Base-by-base conservation (phyloP, 1,140 invertebrate genomes). In the Cotesia vestalis region DNA sequence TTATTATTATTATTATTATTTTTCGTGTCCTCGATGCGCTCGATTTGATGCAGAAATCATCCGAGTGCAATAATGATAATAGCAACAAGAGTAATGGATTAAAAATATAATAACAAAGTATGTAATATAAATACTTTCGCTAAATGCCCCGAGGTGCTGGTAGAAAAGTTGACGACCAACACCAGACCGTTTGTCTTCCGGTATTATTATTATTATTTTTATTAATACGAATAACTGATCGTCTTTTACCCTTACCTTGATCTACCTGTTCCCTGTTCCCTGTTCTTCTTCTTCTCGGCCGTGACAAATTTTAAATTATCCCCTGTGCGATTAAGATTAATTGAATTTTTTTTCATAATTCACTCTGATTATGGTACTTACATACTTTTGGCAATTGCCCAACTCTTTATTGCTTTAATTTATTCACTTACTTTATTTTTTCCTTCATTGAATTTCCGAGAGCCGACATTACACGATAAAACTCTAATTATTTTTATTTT, bases 281-380 rank as follows among this genome's bases (percentile, higher is more conserved):
- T 35, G 27, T 51, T 68, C 59, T 35, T 73, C 57, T 68, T 69
- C 34, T 77, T 78, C 73, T 73, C 74, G 72, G 73, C 80, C 80
- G 79, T 79, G 77, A 80, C 80, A 78, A 82, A 82, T 82, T 80
- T 78, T 73, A 82, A 82, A 82, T 82, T 82, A 46, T 8, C 70
- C 59, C 74, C 74, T 52, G 71, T 72, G 74, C 77, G 77, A 81
- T 81, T 81, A 79, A 80, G 80, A 81, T 80, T 82, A 80, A 81
- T 81, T 80, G 77, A 79, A 80, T 81, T 81, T 79, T 81, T 78
- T 52, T 57, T 20, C 14, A 9, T 11, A 34, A 46, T 57, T 20
- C 60, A 9, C 9, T 27, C 40, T 46, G 40, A 46, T 46, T 51
- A 66, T 64, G 12, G 17, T 36, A 46, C n/a, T 14, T 4, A 9